A percentile compares a stretch with the other conserved stretches of the same genome.
Conservation (phyloP, 2,888 invertebrate species). For the Diloba caeruleocephala region DNA sequence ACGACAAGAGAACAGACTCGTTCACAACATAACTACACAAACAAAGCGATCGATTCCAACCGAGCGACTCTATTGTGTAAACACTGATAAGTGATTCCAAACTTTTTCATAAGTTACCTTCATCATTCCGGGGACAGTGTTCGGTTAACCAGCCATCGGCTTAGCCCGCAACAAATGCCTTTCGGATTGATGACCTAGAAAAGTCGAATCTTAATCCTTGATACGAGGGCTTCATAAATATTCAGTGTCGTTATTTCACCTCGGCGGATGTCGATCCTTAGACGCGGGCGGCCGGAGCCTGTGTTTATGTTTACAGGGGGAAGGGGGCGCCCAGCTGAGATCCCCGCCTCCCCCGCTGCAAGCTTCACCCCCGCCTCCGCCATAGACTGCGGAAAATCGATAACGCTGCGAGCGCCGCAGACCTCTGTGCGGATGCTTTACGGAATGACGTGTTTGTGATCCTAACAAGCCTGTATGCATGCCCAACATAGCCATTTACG, state of each 20-base stretch:
- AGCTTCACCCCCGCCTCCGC: constrained; percentile 40
- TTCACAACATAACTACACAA: constrained; percentile 33
- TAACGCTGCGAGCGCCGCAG: constrained; percentile 77
- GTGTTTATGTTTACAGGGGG: constrained; percentile 87
- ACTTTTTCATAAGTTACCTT: constrained; percentile 49
- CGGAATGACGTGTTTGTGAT: constrained; percentile 66
- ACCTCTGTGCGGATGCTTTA: constrained; percentile 67
- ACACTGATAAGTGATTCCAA: constrained; percentile 44
- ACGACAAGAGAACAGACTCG: neutral
- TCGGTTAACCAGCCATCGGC: constrained; percentile 46
- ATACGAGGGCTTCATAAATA: constrained; percentile 85
- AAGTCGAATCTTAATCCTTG: constrained; percentile 84
- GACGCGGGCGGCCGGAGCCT: constrained; percentile 63
- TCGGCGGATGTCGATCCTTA: constrained; percentile 83
- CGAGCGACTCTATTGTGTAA: constrained; percentile 37
- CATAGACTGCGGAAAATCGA: constrained; percentile 84
- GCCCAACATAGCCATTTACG: constrained; percentile 26
- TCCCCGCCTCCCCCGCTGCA: constrained; percentile 54
- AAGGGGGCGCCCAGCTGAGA: constrained; percentile 80
- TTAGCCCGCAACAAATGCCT: constrained; percentile 61
- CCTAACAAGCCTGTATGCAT: constrained; percentile 57
- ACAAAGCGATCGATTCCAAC: constrained; percentile 41
- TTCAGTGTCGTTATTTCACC: constrained; percentile 87
- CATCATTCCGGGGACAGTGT: constrained; percentile 23
- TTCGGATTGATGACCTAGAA: constrained; percentile 81